phyloP scores from a whole-genome alignment of 1,140 invertebrate genomes.

The Atta colombica region DNA sequence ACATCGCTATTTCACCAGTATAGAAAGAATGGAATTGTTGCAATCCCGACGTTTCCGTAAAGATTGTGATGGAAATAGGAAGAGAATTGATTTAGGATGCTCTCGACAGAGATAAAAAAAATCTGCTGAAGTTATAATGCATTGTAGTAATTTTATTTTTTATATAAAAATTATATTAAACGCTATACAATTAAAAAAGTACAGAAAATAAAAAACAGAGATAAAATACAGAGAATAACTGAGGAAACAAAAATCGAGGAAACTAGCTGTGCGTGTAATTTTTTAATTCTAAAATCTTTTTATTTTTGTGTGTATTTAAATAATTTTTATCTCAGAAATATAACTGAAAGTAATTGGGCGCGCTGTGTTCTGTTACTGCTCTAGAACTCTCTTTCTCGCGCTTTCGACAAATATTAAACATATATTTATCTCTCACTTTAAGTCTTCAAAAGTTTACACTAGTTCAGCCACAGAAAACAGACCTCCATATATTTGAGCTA shows the following conservation, averaged over 20 bases:
- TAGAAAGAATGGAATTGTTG: not conserved
- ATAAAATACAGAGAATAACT: not conserved
- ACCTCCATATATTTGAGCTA: too few relatives aligned
- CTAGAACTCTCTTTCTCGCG: too few relatives aligned
- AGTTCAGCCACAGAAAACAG: too few relatives aligned
- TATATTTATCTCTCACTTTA: too few relatives aligned
- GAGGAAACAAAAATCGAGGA: not conserved
- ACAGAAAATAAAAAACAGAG: too few relatives aligned
- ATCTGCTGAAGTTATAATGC: not conserved
- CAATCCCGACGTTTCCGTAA: not conserved
- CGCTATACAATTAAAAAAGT: not conserved
- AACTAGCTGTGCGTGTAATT: not conserved
- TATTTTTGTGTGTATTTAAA: not conserved
- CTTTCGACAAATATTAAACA: too few relatives aligned
- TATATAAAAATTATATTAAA: not conserved
- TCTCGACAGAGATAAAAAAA: not conserved
- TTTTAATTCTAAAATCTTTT: conserved; percentile 3
- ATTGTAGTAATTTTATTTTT: not conserved
- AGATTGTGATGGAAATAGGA: not conserved
- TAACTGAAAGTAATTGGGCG: too few relatives aligned
- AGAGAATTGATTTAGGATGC: not conserved
- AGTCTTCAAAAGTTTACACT: too few relatives aligned
- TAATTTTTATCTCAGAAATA: too few relatives aligned
- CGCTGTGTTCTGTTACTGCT: too few relatives aligned
- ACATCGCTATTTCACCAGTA: not conserved